These are phyloP conservation scores for Syngnathus scovelli DNA, from an alignment of 2,113 vertebrate genomes.

Conservation along the genomic window DNA sequence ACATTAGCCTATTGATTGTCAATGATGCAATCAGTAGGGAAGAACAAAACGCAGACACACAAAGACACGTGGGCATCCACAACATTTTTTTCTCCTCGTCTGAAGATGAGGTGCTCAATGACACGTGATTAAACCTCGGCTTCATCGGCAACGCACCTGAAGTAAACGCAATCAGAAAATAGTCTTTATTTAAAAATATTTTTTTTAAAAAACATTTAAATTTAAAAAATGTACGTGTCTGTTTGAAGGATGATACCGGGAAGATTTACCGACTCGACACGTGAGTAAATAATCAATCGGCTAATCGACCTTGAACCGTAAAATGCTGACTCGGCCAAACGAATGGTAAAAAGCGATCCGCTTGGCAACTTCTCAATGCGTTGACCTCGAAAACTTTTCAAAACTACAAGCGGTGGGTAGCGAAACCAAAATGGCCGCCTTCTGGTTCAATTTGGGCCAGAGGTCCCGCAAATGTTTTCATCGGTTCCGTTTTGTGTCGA, in stretches of 20 bases:
- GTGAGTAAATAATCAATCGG: conserved; percentile 2
- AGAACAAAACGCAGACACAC: background rate
- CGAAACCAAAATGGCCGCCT: background rate
- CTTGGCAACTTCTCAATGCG: background rate
- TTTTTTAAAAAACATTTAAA: too few species aligned
- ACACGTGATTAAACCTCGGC: too few species aligned
- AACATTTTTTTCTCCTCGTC: too few species aligned
- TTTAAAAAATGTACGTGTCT: too few species aligned
- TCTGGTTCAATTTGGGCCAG: background rate
- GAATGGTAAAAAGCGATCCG: background rate
- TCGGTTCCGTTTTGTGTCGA: too few species aligned
- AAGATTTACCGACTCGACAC: background rate
- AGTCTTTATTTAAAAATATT: too few species aligned
- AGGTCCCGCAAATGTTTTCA: too few species aligned
- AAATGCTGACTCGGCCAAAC: background rate
- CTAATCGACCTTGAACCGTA: background rate
- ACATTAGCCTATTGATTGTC: conserved; percentile 19
- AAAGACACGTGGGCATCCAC: background rate
- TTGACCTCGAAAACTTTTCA: background rate
- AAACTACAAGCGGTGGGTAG: too few species aligned
- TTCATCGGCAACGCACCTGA: too few species aligned
- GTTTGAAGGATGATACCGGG: background rate
- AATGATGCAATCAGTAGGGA: conserved; percentile 4
- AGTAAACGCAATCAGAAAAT: too few species aligned
- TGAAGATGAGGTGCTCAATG: too few species aligned